Conservation (phyloP, 1,140 invertebrate species). For the Hestina assimilis region DNA sequence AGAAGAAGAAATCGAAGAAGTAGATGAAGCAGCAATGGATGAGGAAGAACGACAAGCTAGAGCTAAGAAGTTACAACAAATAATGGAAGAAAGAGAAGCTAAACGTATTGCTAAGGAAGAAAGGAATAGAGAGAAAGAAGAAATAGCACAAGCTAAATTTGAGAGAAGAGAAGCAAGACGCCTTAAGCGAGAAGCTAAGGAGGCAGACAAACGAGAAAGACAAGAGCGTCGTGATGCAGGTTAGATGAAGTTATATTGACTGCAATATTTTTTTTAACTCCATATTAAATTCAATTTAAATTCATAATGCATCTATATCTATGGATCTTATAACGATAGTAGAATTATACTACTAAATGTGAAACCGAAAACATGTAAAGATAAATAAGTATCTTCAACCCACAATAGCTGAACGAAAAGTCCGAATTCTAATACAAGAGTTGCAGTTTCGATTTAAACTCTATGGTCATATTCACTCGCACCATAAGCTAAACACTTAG, state of each 20-base stretch:
- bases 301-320: too few species aligned
- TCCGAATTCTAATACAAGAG: too few species aligned
- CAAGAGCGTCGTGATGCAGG: constrained; percentile 57
- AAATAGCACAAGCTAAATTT: constrained; percentile 49
- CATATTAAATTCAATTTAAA: too few species aligned
- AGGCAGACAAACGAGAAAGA: constrained; percentile 44
- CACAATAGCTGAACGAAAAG: too few species aligned
- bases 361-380: too few species aligned
- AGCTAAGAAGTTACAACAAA: constrained; percentile 40
- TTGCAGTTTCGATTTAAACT: too few species aligned
- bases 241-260: constrained; percentile 13
- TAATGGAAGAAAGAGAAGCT: constrained; percentile 40
- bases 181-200: constrained; percentile 55
- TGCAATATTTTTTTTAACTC: too few species aligned
- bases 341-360: too few species aligned
- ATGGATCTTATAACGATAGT: too few species aligned
- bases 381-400: too few species aligned
- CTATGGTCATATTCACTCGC: too few species aligned
- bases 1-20: constrained; percentile 62
- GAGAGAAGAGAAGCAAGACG: constrained; percentile 58
- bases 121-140: constrained; percentile 45
- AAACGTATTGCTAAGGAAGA: constrained; percentile 47
- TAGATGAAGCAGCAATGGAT: constrained; percentile 63
- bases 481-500: too few species aligned
- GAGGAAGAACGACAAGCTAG: constrained; percentile 59